These are phyloP conservation scores for Talpa occidentalis DNA, from an alignment of 2,113 vertebrate species.

Conservation along the genomic window DNA sequence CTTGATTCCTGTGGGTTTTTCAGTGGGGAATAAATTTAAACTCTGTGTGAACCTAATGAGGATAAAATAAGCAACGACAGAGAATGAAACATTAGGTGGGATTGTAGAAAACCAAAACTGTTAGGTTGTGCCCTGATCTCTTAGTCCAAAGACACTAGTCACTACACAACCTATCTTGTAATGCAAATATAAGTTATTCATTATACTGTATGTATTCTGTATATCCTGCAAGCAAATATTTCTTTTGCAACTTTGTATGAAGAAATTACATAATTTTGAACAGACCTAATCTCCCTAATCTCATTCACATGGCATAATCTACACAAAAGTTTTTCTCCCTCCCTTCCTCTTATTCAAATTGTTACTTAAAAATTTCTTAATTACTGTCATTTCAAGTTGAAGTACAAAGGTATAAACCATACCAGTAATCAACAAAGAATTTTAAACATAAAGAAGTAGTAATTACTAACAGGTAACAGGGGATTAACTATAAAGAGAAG, in stretches of 20 bases:
- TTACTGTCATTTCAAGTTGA: neutral
- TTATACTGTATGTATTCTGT: neutral
- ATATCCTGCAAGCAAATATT: neutral
- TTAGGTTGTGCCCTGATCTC: constrained; percentile 15
- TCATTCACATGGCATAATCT: neutral
- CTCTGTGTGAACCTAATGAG: constrained; percentile 74
- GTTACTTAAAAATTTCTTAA: neutral
- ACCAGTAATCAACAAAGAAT: neutral
- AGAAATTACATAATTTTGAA: neutral
- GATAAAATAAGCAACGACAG: constrained; percentile 66
- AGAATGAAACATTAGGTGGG: constrained; percentile 55
- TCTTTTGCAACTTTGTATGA: neutral
- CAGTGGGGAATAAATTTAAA: constrained; percentile 74
- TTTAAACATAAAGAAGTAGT: neutral
- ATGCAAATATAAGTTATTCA: neutral
- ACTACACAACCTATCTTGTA: neutral
- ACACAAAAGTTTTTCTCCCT: neutral
- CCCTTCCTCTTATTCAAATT: neutral
- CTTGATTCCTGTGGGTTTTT: constrained; percentile 72
- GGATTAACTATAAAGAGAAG: neutral
- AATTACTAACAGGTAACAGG: neutral
- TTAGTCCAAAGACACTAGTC: neutral
- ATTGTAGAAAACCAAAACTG: constrained; percentile 57
- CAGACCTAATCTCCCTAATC: neutral
- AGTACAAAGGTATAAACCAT: neutral